Evolutionary conservation across 2,797 vertebrate species (phyloP).

Genomic region (Tapera naevia): DNA sequence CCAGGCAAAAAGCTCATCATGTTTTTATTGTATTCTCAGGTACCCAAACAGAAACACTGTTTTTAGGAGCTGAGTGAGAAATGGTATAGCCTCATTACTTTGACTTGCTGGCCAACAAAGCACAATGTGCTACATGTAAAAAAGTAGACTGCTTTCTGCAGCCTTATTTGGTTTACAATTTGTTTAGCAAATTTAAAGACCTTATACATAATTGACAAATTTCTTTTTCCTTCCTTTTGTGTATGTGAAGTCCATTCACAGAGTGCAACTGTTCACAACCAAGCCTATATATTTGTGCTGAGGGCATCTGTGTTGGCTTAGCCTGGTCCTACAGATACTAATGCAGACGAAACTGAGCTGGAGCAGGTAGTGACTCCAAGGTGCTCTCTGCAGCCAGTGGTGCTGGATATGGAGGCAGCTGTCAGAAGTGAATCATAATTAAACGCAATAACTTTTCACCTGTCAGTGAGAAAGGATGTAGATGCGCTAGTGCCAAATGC

Average conservation of each 20-base stretch:
- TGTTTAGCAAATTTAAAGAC: not conserved
- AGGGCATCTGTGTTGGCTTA: not conserved
- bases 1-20: not conserved
- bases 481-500: not conserved
- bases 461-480: not conserved
- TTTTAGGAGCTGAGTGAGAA: not conserved
- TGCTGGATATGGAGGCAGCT: not conserved
- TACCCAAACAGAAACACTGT: not conserved
- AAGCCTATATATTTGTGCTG: not conserved
- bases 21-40: constrained; percentile 4
- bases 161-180: not conserved
- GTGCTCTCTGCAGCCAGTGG: not conserved
- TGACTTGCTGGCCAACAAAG: not conserved
- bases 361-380: not conserved
- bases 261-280: not conserved
- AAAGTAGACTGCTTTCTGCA: not conserved
- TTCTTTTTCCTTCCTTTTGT: not conserved
- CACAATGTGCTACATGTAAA: not conserved
- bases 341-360: not conserved
- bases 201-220: not conserved
- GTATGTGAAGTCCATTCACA: not conserved
- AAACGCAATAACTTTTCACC: not conserved
- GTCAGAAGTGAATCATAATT: not conserved
- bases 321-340: not conserved
- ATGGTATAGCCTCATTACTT: not conserved